These are phyloP conservation scores for Chionoecetes opilio DNA, from an alignment of 1,140 invertebrate species.

Conservation along the genomic window DNA sequence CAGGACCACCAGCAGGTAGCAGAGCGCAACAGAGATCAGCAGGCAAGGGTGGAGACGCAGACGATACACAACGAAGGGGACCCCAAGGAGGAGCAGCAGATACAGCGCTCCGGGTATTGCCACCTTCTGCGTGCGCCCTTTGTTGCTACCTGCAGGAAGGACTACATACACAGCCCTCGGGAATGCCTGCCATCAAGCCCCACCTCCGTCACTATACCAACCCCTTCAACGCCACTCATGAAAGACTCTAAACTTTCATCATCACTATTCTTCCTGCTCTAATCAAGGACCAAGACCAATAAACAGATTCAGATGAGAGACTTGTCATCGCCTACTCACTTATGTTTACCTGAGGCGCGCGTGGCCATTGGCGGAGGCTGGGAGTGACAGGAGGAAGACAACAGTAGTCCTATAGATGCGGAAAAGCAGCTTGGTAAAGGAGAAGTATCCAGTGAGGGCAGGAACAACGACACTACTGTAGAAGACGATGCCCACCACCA, in stretches of 20 bases:
- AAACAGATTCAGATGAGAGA: too few relatives aligned
- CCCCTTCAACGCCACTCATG: too few relatives aligned
- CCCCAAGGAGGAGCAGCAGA: conserved; percentile 58
- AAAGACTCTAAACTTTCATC: too few relatives aligned
- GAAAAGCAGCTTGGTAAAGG: conserved; percentile 72
- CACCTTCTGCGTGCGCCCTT: background rate
- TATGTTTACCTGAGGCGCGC: background rate
- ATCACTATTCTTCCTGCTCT: background rate
- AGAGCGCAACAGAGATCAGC: conserved; percentile 36
- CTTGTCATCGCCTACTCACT: too few relatives aligned
- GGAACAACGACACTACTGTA: conserved; percentile 81
- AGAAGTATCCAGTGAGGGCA: conserved; percentile 80
- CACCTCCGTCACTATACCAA: background rate
- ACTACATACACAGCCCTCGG: background rate
- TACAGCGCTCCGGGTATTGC: conserved; percentile 34
- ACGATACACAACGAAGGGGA: conserved; percentile 53
- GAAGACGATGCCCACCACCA: conserved; percentile 69
- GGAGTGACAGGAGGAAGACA: background rate
- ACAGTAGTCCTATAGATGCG: background rate
- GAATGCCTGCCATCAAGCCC: background rate
- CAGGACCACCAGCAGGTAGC: conserved; percentile 57
- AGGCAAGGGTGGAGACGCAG: conserved; percentile 49
- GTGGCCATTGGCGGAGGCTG: background rate
- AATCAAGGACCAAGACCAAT: too few relatives aligned
- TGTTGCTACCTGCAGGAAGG: conserved; percentile 17